Evolutionary conservation across 2,113 vertebrate genomes (phyloP), one percentile per base, ranked within the genome.

Genomic region (Cricetomys ansorgei): DNA sequence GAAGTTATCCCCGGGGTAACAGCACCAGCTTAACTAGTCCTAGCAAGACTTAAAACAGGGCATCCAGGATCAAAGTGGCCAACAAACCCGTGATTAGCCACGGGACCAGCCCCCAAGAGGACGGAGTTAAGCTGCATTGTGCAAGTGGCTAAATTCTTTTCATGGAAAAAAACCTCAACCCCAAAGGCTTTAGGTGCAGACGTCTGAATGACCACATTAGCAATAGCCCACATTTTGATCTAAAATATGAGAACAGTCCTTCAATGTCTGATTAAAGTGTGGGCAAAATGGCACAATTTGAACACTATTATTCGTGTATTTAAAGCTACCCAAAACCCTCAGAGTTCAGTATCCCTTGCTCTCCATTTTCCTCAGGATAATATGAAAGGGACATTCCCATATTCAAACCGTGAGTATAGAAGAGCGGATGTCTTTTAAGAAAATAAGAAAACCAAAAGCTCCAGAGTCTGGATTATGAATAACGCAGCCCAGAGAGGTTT

Each of bases 401-500:
- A 95, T 97, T 97, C 88, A 98, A 96, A 97, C 91, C 97, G 94
- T 90, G 72, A 95, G 67, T 72, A 79, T 75, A 87, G 96, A 76
- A 55, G 53, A 98, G 92, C 97, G 97, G 97, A 67, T 59, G 50
- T 83, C 89, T 88, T 5, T 37, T 64, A 75, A n/a, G 64, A 94
- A 92, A 96, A 70, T 7, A 11, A 72, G 64, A 23, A 90, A 53
- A 80, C 76, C 23, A 37, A 73, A 88, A 96, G 23, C 79, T 83
- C 55, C 89, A 88, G 98, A 98, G 98, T 98, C 98, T 98, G 98
- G 99, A 99, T 99, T 99, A 99, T 99, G 98, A 98, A 97, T 99
- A 99, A 98, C 98, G 98, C 98, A 98, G 98, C 97, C 98, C 98
- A 99, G 99, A 99, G 99, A 98, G 98, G 97, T 98, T 98, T 99